phyloP scores from a whole-genome alignment of 1,140 invertebrate genomes.

The Zaprionus tsacasi region DNA sequence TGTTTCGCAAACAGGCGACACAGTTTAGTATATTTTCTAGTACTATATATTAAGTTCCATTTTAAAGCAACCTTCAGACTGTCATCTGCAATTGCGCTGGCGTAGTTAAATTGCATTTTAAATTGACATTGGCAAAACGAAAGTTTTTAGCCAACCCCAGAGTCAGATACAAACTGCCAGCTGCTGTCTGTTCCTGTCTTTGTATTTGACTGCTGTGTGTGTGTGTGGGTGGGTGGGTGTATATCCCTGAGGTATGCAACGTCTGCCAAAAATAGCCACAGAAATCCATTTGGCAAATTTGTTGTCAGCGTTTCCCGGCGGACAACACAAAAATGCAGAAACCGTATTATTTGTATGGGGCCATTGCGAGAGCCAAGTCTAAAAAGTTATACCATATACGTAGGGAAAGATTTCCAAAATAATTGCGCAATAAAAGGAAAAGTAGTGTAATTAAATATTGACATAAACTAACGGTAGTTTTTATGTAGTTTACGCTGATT shows the following conservation, averaged over 20 bases:
- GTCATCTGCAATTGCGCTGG: conserved; percentile 38
- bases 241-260: conserved; percentile 46
- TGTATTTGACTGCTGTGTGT: not conserved
- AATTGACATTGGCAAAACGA: conserved; percentile 65
- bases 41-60: conserved; percentile 12
- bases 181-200: not conserved
- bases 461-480: conserved; percentile 10
- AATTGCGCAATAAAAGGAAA: not conserved
- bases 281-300: conserved; percentile 73
- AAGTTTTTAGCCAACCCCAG: not conserved
- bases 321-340: conserved; percentile 13
- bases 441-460: conserved; percentile 23
- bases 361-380: not conserved
- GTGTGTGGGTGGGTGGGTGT: not conserved
- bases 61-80: not conserved
- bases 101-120: conserved; percentile 73
- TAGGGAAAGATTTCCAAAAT: not conserved
- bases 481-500: conserved; percentile 9
- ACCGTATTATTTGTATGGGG: not conserved
- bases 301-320: conserved; percentile 50
- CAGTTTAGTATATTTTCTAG: not conserved
- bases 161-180: not conserved
- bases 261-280: conserved; percentile 61
- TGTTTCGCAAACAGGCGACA: conserved; percentile 48
- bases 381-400: conserved; percentile 25